Conservation (phyloP, 2,113 vertebrate genomes). For the Trematomus loennbergii region DNA sequence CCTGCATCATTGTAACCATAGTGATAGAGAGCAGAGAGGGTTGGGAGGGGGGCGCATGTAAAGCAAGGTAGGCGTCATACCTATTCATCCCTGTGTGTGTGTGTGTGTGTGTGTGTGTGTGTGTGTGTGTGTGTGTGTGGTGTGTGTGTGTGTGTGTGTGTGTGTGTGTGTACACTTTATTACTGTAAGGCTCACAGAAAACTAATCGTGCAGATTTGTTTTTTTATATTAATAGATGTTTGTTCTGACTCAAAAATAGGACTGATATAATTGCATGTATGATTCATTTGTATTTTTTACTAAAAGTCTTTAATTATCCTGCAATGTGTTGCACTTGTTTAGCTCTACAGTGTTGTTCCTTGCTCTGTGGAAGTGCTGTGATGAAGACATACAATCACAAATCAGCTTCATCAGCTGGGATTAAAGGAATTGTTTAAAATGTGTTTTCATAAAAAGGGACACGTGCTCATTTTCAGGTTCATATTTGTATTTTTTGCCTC, state of each 20-base stretch:
- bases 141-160: conserved; percentile 16
- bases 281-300: background rate
- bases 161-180: conserved; percentile 33
- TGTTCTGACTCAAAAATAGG: conserved; percentile 2
- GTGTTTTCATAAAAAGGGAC: background rate
- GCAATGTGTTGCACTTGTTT: background rate
- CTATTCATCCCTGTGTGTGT: conserved; percentile 34
- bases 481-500: no score
- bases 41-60: conserved; percentile 11
- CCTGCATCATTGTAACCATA: conserved; percentile 80
- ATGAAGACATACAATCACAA: background rate
- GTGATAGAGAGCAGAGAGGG: conserved; percentile 47
- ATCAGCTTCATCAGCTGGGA: background rate
- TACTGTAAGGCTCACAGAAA: conserved; percentile 4
- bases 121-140: conserved; percentile 13
- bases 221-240: background rate
- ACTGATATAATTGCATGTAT: background rate
- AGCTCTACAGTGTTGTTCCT: background rate
- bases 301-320: background rate
- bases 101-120: conserved; percentile 25
- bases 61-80: conserved; percentile 44
- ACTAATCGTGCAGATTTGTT: background rate
- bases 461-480: no score
- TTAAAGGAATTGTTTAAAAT: background rate
- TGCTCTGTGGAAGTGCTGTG: background rate